phyloP scores from a whole-genome alignment of 2,797 vertebrate species.

The Hapalemur alaotrensis region DNA sequence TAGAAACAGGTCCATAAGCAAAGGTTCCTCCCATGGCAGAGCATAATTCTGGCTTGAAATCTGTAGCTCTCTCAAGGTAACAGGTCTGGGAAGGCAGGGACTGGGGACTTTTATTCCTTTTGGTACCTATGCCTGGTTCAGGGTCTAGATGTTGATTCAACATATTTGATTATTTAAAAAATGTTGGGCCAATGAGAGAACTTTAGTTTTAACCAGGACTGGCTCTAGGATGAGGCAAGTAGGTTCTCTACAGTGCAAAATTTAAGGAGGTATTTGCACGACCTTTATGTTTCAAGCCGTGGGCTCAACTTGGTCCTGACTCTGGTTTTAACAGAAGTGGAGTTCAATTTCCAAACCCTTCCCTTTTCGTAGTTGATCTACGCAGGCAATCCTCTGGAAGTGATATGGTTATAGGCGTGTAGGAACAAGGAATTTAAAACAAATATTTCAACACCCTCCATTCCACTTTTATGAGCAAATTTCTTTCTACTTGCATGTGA shows the following conservation, averaged over 20 bases:
- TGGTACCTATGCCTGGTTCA: neutral
- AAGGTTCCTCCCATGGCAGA: neutral
- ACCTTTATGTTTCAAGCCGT: neutral
- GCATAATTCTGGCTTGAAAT: neutral
- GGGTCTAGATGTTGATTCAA: neutral
- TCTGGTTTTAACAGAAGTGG: neutral
- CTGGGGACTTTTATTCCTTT: neutral
- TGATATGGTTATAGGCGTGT: rapidly evolving
- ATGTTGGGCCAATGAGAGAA: neutral
- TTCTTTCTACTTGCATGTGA: neutral
- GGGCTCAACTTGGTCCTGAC: neutral
- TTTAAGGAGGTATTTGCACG: neutral
- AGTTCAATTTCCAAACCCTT: neutral
- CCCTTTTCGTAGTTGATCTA: neutral
- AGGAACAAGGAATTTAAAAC: neutral
- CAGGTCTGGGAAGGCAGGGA: neutral
- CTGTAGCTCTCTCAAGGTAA: neutral
- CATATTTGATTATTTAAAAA: neutral
- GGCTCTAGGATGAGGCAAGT: neutral
- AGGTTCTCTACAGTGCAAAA: neutral
- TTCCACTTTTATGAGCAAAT: neutral
- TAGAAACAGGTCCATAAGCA: neutral
- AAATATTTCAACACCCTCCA: neutral
- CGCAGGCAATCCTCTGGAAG: neutral
- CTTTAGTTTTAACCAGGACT: neutral